A percentile compares a stretch with the other conserved stretches of the same genome.
Conservation (phyloP, 1,140 invertebrate species). For the Tetranychus cinnabarinus region DNA sequence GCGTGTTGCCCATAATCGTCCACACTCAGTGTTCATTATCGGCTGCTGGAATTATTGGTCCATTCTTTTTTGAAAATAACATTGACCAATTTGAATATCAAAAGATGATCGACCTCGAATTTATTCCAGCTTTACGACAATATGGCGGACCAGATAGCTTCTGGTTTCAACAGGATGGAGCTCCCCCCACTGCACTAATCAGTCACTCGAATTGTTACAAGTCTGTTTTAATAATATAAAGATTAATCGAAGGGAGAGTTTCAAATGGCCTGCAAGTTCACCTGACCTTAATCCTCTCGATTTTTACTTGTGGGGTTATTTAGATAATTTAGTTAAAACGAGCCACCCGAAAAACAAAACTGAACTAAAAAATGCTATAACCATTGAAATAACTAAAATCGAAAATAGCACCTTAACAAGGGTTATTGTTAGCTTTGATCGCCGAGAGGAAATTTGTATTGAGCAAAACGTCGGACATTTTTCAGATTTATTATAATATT, state of each 20-base stretch:
- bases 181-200: not conserved
- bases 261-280: constrained; percentile 10
- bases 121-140: not conserved
- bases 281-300: constrained; percentile 6
- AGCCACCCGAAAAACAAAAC: no score
- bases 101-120: not conserved
- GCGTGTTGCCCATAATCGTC: not conserved
- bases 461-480: no score
- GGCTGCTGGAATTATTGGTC: not conserved
- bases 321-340: not conserved
- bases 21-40: not conserved
- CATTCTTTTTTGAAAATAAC: not conserved
- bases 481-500: no score
- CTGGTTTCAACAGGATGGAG: constrained; percentile 1
- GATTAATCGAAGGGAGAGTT: not conserved
- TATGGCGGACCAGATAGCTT: not conserved
- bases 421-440: no score
- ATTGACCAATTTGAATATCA: not conserved
- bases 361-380: no score
- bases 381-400: no score
- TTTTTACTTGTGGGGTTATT: constrained; percentile 11
- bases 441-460: no score
- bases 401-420: no score
- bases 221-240: not conserved
- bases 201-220: not conserved